Evolutionary conservation across 2,797 vertebrate genomes (phyloP), one percentile per base, ranked within the genome.

Genomic region (Oryzias sinensis): DNA sequence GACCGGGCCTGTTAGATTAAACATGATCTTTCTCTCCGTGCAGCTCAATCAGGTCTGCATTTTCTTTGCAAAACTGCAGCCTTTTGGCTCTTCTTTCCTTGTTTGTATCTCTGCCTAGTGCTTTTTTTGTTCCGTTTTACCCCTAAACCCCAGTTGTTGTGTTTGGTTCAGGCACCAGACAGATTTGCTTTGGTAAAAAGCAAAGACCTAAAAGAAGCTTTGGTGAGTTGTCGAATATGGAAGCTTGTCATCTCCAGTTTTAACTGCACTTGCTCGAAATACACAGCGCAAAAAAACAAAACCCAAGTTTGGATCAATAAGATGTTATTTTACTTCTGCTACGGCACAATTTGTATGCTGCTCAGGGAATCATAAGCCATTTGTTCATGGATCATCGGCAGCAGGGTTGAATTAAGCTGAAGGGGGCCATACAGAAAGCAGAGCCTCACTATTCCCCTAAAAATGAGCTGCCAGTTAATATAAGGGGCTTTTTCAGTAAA

Each of bases 231-330:
- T 63, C 65, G 53, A 40, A 22, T 44, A 47, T 61, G 41, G 2
- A 6, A 48, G 5, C 49, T 52, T 15, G 2, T 56, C 59, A 64
- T 41, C 48, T 65, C 7, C 15, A 25, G 47, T 46, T 69, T 71
- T 53, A 62, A 53, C 50, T 14, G 27, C 43, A 41, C 33, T 16
- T 54, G 50, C 63, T 65, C 53, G 53, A 63, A 42, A 61, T 73
- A 41, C 44, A 49, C 51, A 29, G 55, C 70, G 69, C 82, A 79
- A 54, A 77, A 77, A 77, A 64, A 68, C 76, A 80, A 79, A 66
- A 18, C 56, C 48, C 60, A 70, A 57, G 70, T 78, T 65, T 62
- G 68, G 82, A 81, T 88, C 79, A 22, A 84, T 84, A 80, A 65
- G 56, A 51, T 68, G 79, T 81, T 79, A 86, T 82, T 79, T 70